Evolutionary conservation across 2,797 vertebrate species (phyloP).

Genomic region (Tarsius wallacei): DNA sequence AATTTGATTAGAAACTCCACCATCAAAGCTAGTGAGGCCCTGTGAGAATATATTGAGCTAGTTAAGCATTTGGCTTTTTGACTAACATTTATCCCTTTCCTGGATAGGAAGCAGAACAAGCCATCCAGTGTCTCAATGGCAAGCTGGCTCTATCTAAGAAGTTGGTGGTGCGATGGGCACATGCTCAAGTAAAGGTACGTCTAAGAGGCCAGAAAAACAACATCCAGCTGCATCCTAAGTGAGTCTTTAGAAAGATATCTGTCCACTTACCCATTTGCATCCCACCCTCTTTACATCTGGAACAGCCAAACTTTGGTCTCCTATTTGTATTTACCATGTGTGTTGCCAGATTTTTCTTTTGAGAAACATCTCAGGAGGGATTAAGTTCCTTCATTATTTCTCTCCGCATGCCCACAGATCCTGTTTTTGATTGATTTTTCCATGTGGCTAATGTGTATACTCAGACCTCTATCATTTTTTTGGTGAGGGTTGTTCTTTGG

Average conservation of each 20-base stretch:
- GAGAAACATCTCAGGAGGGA: conserved; percentile 78
- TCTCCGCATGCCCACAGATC: conserved; percentile 73
- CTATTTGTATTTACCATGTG: conserved; percentile 82
- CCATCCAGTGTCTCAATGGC: conserved; percentile 98
- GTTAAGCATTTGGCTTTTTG: conserved; percentile 65
- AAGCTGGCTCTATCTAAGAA: conserved; percentile 99
- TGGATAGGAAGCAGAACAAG: conserved; percentile 97
- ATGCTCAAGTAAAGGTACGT: conserved; percentile 95
- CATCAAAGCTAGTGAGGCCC: background rate
- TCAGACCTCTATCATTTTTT: conserved; percentile 57
- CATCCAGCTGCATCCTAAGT: background rate
- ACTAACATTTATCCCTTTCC: conserved; percentile 77
- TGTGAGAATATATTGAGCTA: background rate
- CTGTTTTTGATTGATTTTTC: conserved; percentile 83
- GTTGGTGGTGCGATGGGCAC: conserved; percentile 98
- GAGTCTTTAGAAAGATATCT: background rate
- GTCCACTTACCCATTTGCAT: background rate
- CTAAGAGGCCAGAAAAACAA: background rate
- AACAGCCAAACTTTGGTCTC: conserved; percentile 46
- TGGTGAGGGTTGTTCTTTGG: conserved; percentile 48
- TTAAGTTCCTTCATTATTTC: conserved; percentile 75
- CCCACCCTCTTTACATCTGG: conserved; percentile 65
- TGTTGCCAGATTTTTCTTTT: conserved; percentile 82
- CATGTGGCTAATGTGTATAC: conserved; percentile 74
- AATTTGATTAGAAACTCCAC: conserved; percentile 43